Evolutionary conservation across 2,797 vertebrate genomes (phyloP), one percentile per base, ranked within the genome.

Genomic region (Ara ararauna): DNA sequence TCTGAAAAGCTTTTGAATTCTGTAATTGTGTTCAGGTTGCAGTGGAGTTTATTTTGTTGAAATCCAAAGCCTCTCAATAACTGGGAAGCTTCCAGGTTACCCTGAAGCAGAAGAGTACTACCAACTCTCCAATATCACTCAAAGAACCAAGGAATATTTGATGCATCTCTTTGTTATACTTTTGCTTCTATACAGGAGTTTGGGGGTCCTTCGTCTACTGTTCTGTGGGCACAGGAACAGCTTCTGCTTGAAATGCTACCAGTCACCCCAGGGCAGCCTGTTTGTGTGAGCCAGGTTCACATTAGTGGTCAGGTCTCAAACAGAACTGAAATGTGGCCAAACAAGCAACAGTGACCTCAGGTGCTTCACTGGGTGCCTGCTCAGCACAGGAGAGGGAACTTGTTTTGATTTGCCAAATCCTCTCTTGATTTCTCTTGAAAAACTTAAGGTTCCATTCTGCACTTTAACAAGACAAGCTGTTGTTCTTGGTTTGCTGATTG

Each of bases 191-290:
- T 7, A 17, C 34, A 68, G 34, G 45, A 50, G 17, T 83, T 70
- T 61, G 18, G 86, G 64, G 86, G n/a, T 10, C 56, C 72, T 56
- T 62, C 50, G 60, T 45, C 50, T 89, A 29, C 73, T 90, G 32
- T 18, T 92, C 67, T 87, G 22, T 40, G 50, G 56, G 85, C 45
- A 45, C 20, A 54, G n/a, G 53, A 51, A 19, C 62, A 74, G 79
- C 72, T 96, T 93, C 93, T 86, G 34, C 83, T 96, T 96, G 80
- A 89, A 70, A 94, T 83, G 86, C 66, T 94, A 44, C 36, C 4
- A 3, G 62, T 38, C 50, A 88, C 40, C 89, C 82, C 92, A 96
- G 82, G 91, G 75, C 56, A 95, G 51, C 67, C 82, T 80, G 67
- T 82, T 95, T 96, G 62, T 53, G 48, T 62, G 77, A 94, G 78